Evolutionary conservation across 37 sponge, comb jelly and placozoan species (phyloP), one percentile per base, ranked within the genome.

Genomic region (Beroe forskalii): DNA sequence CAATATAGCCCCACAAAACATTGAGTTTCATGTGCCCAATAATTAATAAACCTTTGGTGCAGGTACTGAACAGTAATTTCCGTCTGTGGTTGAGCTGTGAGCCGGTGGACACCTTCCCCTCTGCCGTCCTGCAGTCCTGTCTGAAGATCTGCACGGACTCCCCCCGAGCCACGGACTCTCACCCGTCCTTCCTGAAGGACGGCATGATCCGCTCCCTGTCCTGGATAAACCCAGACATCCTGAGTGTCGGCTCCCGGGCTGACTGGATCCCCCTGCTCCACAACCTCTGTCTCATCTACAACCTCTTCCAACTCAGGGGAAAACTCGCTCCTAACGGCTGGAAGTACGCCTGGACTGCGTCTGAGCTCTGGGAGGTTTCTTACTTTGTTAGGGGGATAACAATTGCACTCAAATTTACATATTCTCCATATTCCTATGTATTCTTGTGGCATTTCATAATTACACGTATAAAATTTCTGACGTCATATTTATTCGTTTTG

Each of bases 101-200:
- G 40, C 75, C 75, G 75, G 75, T 72, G 8, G 75, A 32, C 8
- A 32, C 3, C 75, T 72, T 72, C 75, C 75, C 75, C 75, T 72
- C 75, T 30, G 75, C 75, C 40, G 75, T 72, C 38, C 75, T 72
- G 36, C 75, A 72, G 75, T 38, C 40, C 14, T 72, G 75, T 72
- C 40, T 72, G 37, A 72, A 72, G 75, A 72, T 72, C 40, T 72
- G 75, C 22, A 72, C 75, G 4, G 75, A 72, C 75, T 72, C 75
- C 12, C 75, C 75, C 9, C 75, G 75, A 3, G 75, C 40, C 19
- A 72, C 30, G 1, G 75, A 72, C 39, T 35, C 39, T 17, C 75
- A 72, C 22, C 35, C 75, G 22, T 6, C 75, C 9, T 72, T 72
- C 75, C 23, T 72, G 40, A 72, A 72, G 75, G 75, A 72, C 22